A percentile compares a stretch with the other conserved stretches of the same genome.
These are phyloP conservation scores for Timema podura DNA, from an alignment of 2,888 invertebrate genomes.

Conservation along the genomic window DNA sequence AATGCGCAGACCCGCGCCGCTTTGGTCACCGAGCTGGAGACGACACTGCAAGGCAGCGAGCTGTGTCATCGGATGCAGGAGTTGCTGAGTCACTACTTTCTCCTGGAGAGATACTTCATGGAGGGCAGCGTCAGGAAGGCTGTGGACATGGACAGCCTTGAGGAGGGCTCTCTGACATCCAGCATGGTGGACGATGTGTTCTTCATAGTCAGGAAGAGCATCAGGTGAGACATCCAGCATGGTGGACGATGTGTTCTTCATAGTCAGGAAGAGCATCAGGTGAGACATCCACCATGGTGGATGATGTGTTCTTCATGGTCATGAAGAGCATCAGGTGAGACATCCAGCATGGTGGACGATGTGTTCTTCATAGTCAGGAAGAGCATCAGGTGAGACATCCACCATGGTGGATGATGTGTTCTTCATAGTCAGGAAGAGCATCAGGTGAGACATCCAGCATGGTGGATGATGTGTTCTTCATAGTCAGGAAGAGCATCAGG, in stretches of 20 bases:
- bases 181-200: conserved; percentile 97
- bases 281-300: conserved; percentile 85
- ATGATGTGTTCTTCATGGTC: conserved; percentile 96
- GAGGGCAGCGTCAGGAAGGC: conserved; percentile 93
- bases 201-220: conserved; percentile 93
- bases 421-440: conserved; percentile 93
- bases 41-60: conserved; percentile 65
- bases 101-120: conserved; percentile 92
- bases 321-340: conserved; percentile 85
- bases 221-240: conserved; percentile 84
- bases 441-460: conserved; percentile 83
- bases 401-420: conserved; percentile 97
- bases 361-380: conserved; percentile 98
- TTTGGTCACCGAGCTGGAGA: conserved; percentile 54
- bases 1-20: conserved; percentile 33
- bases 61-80: conserved; percentile 76
- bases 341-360: conserved; percentile 94
- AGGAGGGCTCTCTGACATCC: conserved; percentile 71
- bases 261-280: conserved; percentile 92
- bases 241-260: conserved; percentile 97
- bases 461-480: conserved; percentile 97
- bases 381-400: conserved; percentile 79
- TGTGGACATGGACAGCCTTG: conserved; percentile 69
- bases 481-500: conserved; percentile 92
- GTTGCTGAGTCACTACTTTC: conserved; percentile 80